Conservation (phyloP, 2,113 vertebrate genomes). For the Xiphias gladius region DNA sequence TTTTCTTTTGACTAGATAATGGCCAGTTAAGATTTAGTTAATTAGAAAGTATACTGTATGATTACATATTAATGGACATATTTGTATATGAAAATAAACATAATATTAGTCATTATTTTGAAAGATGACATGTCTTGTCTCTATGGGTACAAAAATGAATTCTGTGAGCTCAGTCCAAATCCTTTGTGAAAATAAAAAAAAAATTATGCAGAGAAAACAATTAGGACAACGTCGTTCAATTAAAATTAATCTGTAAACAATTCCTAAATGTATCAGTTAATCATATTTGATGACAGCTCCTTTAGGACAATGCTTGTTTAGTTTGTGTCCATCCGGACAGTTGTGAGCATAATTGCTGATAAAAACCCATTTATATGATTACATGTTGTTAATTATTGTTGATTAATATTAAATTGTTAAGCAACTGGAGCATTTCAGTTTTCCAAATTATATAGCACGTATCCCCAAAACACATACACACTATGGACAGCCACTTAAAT, state of each 20-base stretch:
- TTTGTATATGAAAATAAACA: not conserved
- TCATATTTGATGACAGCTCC: constrained; percentile 29
- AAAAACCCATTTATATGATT: constrained; percentile 37
- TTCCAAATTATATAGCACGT: constrained; percentile 25
- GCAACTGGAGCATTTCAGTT: constrained; percentile 24
- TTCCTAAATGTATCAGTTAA: constrained; percentile 26
- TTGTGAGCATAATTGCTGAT: constrained; percentile 15
- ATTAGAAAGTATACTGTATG: not conserved
- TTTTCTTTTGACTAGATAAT: not conserved
- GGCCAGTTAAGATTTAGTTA: not conserved
- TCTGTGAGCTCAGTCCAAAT: not conserved
- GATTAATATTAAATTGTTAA: constrained; percentile 31
- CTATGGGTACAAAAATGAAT: not conserved
- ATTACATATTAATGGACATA: not conserved
- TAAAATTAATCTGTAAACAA: constrained; percentile 42
- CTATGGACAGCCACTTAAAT: constrained; percentile 70
- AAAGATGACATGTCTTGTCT: not conserved
- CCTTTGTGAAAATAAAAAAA: not conserved
- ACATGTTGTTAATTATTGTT: constrained; percentile 27
- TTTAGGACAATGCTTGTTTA: constrained; percentile 33
- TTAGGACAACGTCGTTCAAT: constrained; percentile 7
- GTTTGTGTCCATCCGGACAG: constrained; percentile 11
- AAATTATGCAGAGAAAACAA: constrained; percentile 20
- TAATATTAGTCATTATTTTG: not conserved
- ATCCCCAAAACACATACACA: constrained; percentile 40